Conservation (phyloP, 2,888 invertebrate species). For the Anagyrus pseudococci region DNA sequence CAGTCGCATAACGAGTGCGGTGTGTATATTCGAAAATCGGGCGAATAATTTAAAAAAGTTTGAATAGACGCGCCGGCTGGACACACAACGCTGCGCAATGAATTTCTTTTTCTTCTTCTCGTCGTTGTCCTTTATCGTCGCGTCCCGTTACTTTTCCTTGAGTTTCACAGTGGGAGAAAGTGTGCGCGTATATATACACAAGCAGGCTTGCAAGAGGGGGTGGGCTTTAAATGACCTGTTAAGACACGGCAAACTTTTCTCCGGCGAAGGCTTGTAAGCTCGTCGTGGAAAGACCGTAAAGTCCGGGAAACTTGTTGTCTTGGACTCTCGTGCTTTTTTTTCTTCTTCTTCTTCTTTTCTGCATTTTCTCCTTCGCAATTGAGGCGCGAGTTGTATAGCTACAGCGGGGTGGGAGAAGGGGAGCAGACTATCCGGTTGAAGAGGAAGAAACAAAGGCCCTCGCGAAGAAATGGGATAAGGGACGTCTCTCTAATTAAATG, state of each 20-base stretch:
- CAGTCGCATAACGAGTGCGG: no score
- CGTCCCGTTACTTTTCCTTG: slow-evolving; percentile 1
- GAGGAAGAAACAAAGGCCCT: slow-evolving; percentile 15
- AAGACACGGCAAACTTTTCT: slow-evolving; percentile 45
- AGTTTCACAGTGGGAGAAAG: slow-evolving; percentile 40
- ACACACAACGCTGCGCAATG: no score
- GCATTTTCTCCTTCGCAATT: slow-evolving; percentile 40
- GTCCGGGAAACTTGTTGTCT: no score
- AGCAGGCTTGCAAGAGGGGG: no score
- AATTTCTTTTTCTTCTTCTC: background rate
- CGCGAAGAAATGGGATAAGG: slow-evolving; percentile 1
- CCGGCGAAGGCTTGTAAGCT: slow-evolving; percentile 38
- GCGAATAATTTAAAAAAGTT: no score
- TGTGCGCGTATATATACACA: no score
- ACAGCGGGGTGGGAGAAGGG: no score
- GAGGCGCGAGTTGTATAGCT: no score
- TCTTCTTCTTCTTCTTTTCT: slow-evolving; percentile 35
- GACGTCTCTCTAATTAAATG: slow-evolving; percentile 51
- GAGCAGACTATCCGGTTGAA: slow-evolving; percentile 36
- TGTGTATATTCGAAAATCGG: no score
- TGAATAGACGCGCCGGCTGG: no score
- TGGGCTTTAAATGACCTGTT: slow-evolving; percentile 46
- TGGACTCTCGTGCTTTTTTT: no score
- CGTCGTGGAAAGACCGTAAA: slow-evolving; percentile 50
- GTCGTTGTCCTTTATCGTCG: background rate